phyloP scores from a whole-genome alignment of 2,113 vertebrate genomes.

The Centropus bengalensis region DNA sequence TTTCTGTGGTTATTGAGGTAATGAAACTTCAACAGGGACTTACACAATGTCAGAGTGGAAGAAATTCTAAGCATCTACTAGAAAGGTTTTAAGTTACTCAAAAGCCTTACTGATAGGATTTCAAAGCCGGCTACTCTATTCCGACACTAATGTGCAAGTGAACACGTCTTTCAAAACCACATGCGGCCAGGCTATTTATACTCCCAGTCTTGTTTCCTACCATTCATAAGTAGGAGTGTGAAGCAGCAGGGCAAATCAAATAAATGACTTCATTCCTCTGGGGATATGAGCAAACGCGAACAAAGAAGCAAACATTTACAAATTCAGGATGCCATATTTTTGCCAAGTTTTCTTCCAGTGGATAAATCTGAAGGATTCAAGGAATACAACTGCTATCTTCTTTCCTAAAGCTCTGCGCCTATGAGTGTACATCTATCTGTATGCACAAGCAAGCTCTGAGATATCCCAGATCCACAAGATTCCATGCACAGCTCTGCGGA shows the following conservation, averaged over 20 bases:
- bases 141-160: background rate
- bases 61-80: constrained; percentile 58
- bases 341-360: constrained; percentile 10
- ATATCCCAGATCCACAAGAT: background rate
- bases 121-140: constrained; percentile 21
- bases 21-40: constrained; percentile 48
- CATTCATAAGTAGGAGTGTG: constrained; percentile 26
- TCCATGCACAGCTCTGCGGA: background rate
- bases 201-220: constrained; percentile 15
- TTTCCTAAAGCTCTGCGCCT: background rate
- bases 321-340: background rate
- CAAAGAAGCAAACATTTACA: constrained; percentile 38
- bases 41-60: constrained; percentile 62
- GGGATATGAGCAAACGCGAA: constrained; percentile 20
- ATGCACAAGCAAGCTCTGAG: background rate
- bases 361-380: background rate
- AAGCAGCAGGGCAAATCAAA: constrained; percentile 43
- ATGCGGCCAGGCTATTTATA: constrained; percentile 16
- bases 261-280: constrained; percentile 46
- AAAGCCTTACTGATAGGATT: constrained; percentile 30
- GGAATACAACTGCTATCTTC: background rate
- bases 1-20: constrained; percentile 61
- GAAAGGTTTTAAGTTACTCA: constrained; percentile 23
- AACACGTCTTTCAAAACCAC: constrained; percentile 53
- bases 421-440: rapidly evolving